Evolutionary conservation across 2,797 vertebrate genomes (phyloP), one percentile per base, ranked within the genome.

Genomic region (Intellagama lesueurii): DNA sequence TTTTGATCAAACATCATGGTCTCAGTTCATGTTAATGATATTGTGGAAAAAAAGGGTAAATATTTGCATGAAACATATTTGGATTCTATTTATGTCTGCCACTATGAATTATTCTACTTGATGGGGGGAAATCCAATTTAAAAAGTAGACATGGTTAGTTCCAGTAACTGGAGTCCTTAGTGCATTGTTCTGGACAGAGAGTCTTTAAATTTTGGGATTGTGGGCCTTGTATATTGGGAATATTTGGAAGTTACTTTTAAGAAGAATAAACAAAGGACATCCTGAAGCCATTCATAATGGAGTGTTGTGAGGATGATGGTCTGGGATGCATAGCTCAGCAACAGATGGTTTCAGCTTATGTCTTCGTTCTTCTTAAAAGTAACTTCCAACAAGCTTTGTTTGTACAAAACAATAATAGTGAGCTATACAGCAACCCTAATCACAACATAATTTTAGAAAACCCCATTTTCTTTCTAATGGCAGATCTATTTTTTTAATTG

Each of bases 21-120:
- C 75, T 88, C 19, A 1, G 69, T 90, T 95, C 86, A 56, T 90
- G 35, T 68, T 93, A 92, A 90, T 91, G 81, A 84, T 93, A 73
- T 35, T 89, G 90, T 91, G 85, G 85, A 94, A 47, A 32, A 32
- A 30, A 14, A 4, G 12, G n/a, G 16, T 78, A 91, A 26, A 87
- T 90, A 68, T 69, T 83, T 78, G 28, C 40, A 89, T 88, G 90
- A 91, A 93, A 92, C 0, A 66, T 70, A 8, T 87, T 92, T 81
- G 81, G 88, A 88, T 19, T 44, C 70, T 6, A 90, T 94, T 92
- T 90, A 88, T 90, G 92, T 26, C 47, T 92, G 82, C 79, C 26
- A 85, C 82, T 60, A 44, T 79, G 60, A 24, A 73, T n/a, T 73
- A 60, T 81, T 22, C 72, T 81, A 56, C 52, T 70, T 32, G 14